Conservation (phyloP, 92 coral and sea anemone species). For the Paragorgia papillata region DNA sequence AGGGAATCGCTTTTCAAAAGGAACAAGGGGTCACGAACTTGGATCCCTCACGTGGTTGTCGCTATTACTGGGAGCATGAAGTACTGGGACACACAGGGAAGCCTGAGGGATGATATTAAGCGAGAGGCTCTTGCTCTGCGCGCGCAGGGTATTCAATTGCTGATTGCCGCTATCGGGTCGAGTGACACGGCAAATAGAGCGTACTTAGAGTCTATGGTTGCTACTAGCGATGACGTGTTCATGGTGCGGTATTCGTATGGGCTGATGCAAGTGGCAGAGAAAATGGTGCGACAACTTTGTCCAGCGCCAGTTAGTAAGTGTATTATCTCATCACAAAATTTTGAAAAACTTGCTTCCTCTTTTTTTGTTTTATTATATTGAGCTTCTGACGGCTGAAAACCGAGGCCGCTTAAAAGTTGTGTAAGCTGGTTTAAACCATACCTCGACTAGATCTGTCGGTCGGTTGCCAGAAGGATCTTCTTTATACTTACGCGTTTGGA, state of each 20-base stretch:
- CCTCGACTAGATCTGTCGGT: too few relatives aligned
- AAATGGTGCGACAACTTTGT: conserved; percentile 6
- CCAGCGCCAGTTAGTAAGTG: neutral
- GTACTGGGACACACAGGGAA: conserved; percentile 25
- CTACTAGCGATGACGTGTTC: conserved; percentile 4
- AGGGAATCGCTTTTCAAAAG: neutral
- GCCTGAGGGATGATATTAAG: neutral
- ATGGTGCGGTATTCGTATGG: neutral
- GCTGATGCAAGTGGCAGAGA: neutral
- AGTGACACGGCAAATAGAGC: neutral
- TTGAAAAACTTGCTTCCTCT: too few relatives aligned
- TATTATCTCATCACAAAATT: neutral
- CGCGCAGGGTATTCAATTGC: neutral
- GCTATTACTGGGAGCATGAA: conserved; percentile 27
- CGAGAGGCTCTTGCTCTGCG: neutral
- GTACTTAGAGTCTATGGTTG: conserved; percentile 22
- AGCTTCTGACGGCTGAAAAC: too few relatives aligned
- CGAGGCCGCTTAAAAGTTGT: too few relatives aligned
- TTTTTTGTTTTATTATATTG: too few relatives aligned
- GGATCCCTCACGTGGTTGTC: conserved; percentile 29
- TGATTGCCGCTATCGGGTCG: conserved; percentile 17
- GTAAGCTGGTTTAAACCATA: too few relatives aligned
- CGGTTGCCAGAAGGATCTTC: too few relatives aligned
- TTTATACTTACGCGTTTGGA: too few relatives aligned
- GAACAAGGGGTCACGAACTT: conserved; percentile 20